phyloP scores from a whole-genome alignment of 2,797 vertebrate species.

The Urosaurus nigricauda region DNA sequence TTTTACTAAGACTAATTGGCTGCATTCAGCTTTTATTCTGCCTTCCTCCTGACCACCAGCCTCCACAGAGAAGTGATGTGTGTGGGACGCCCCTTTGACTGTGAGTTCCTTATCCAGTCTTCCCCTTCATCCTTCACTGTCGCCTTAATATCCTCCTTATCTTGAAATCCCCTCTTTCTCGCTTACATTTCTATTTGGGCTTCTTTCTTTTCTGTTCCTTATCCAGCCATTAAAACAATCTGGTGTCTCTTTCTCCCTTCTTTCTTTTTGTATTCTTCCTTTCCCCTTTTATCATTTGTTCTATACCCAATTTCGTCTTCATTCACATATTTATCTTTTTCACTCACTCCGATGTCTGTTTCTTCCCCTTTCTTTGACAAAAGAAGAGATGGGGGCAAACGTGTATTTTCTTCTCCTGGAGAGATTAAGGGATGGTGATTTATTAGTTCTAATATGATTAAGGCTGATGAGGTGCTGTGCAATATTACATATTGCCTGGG shows the following conservation, averaged over 20 bases:
- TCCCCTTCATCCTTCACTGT: constrained; percentile 37
- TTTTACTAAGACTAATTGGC: constrained; percentile 40
- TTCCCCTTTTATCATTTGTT: background rate
- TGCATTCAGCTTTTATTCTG: constrained; percentile 48
- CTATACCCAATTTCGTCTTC: constrained; percentile 16
- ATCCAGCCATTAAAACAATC: constrained; percentile 23
- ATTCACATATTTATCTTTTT: constrained; percentile 26
- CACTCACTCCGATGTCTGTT: constrained; percentile 10
- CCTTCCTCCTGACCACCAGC: constrained; percentile 8
- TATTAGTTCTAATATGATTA: constrained; percentile 27
- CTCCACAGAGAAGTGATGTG: constrained; percentile 21
- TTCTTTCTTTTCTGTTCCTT: background rate
- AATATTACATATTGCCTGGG: constrained; percentile 30
- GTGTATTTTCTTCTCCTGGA: background rate
- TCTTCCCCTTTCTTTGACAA: constrained; percentile 33
- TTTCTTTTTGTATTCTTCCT: background rate
- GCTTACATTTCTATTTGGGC: constrained; percentile 21
- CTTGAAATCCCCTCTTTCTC: constrained; percentile 45
- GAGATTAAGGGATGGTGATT: constrained; percentile 8
- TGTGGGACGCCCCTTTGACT: constrained; percentile 45
- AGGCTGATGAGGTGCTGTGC: background rate
- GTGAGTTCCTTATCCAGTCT: background rate
- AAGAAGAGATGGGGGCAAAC: constrained; percentile 16
- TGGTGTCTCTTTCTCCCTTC: background rate
- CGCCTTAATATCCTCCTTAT: constrained; percentile 37